Base-by-base conservation (phyloP, 2,797 vertebrate species). In the Trematomus bernacchii region DNA sequence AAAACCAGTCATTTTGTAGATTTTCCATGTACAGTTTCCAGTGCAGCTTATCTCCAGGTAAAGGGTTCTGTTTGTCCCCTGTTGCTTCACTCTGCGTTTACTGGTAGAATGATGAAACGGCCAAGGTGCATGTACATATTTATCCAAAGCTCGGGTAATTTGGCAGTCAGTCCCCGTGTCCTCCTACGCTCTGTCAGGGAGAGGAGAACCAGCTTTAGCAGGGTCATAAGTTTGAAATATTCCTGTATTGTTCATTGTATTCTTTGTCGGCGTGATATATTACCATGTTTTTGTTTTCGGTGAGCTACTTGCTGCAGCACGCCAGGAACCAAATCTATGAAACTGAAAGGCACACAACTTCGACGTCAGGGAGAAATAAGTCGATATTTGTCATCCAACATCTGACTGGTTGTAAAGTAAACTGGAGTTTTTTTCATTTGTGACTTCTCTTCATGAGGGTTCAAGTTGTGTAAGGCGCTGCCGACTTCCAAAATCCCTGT, bases 391-490 rank as follows among this genome's bases (percentile, higher is more conserved):
- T 60, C 11, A 27, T 53, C 27, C 46, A 79, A 81, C 77, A 80
- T 86, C 76, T 86, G 84, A 66, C 50, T n/a, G 3, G 18, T 16
- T 66, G 13, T 59, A 51, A 84, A 77, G 53, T 71, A 51, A 73
- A 70, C 19, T 50, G 74, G 61, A 52, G 21, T n/a, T 51, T 61
- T 73, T 67, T 57, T 70, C 44, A 48, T 73, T 52, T 23, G 46
- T 51, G 64, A 83, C 60, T 73, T 42, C 30, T 77, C 6, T 2
- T 58, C 51, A 46, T 21, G 47, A 55, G 4, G 11, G 47, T 27
- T 79, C 55, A 52, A 50, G 58, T 78, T 81, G 81, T 77, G 81
- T 21, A 79, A 84, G 4, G 3, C 7, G 18, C 50, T 10, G 16
- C 55, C 9, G 53, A 76, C 42, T 70, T 85, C 73, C 81, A 77